Evolutionary conservation across 2,797 vertebrate genomes (phyloP).

Genomic region (Onychomys torridus): DNA sequence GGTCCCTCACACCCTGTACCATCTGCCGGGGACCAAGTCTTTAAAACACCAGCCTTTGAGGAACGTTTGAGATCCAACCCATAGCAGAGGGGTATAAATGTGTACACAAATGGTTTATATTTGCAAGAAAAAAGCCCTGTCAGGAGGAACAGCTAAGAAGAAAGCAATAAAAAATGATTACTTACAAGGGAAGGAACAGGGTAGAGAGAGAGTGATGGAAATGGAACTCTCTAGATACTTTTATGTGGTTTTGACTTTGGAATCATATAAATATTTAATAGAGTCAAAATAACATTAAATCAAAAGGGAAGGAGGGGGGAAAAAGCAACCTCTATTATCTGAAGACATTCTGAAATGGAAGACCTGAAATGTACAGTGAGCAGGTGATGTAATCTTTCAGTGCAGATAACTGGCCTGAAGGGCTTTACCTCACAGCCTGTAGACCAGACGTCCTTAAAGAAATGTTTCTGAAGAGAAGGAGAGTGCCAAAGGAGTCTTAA

Average conservation of each 20-base stretch:
- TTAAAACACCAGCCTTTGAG: neutral
- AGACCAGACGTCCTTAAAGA: neutral
- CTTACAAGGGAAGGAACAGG: neutral
- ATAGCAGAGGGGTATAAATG: neutral
- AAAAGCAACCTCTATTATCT: neutral
- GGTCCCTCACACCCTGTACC: neutral
- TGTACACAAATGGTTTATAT: slow-evolving; percentile 12
- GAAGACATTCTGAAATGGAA: slow-evolving; percentile 58
- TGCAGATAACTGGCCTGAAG: neutral
- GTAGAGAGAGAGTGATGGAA: neutral
- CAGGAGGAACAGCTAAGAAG: slow-evolving; percentile 15
- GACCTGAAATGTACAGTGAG: neutral
- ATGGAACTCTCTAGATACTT: neutral
- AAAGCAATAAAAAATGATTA: slow-evolving; percentile 19
- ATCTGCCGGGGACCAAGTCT: neutral
- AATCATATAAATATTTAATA: slow-evolving; percentile 65
- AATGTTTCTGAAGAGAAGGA: slow-evolving; percentile 51
- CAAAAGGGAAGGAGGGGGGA: slow-evolving; percentile 44
- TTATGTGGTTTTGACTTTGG: slow-evolving; percentile 58
- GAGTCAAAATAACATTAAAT: slow-evolving; percentile 59
- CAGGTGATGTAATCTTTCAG: neutral
- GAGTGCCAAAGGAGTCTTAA: slow-evolving; percentile 41
- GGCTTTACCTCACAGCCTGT: neutral
- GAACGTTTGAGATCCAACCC: neutral
- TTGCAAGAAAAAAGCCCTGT: slow-evolving; percentile 33